Base-by-base conservation (phyloP, 2,113 vertebrate species). In the Chloebia gouldiae region DNA sequence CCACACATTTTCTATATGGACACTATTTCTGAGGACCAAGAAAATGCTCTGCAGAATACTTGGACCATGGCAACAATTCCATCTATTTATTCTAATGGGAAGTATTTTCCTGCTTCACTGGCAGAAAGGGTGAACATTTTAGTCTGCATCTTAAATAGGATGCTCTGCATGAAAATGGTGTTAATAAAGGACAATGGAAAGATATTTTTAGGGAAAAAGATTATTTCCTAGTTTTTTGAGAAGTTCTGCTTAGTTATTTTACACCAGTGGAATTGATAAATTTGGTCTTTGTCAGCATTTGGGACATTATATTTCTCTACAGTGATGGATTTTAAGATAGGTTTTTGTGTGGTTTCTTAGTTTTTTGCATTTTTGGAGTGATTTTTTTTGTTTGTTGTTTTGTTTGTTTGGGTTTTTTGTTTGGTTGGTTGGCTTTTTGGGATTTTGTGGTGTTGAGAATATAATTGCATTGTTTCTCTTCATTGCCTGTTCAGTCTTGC, bases 401-500 rank as follows among this genome's bases (percentile, higher is more conserved):
- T 31, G 5, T 68, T 27, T 68, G 31, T 9, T 53, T 4, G 8
- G 6, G 2, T 7, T 24, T 12, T 53, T 71, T 45, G 12, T 2
- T 6, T 30, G 24, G 0, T 40, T 30, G 15, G 19, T 27, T 44
- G 9, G 1, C 8, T 24, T 11, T 54, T 6, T 1, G 1, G 6
- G 35, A 37, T 23, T 69, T 56, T 77, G 15, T 40, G 27, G 3
- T 87, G 22, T 23, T 88, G 75, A 75, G 10, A 79, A 73, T 40
- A 77, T 44, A 69, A 75, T 24, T 80, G 7, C n/a, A 51, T 88
- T 92, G 5, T 60, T 79, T 79, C 82, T 42, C 63, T 76, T 91
- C 47, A 47, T 73, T 76, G 47, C 35, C 25, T 94, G 27, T 78
- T 92, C 65, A 23, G 44, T 88, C 80, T 91, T 92, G 21, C 54